Conservation (phyloP, 2,888 invertebrate species). For the Tortrix viridana region DNA sequence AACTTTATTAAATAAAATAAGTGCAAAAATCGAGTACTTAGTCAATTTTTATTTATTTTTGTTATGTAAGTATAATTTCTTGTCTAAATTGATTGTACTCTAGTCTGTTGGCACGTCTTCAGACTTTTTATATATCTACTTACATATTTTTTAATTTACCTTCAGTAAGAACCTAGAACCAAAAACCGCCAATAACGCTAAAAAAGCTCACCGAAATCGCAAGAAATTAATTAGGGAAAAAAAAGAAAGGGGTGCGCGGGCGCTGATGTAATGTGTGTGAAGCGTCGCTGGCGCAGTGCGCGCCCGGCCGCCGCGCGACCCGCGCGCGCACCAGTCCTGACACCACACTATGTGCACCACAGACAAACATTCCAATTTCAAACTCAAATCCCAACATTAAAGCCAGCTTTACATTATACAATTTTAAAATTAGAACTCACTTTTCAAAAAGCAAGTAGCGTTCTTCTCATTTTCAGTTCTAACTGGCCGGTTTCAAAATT, state of each 20-base stretch:
- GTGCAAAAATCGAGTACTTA: too few species aligned
- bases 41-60: too few species aligned
- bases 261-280: conserved; percentile 74
- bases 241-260: conserved; percentile 80
- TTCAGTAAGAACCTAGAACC: conserved; percentile 3
- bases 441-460: neutral
- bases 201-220: conserved; percentile 69
- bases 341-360: conserved; percentile 37
- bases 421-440: too few species aligned
- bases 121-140: too few species aligned
- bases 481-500: conserved; percentile 7
- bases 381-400: neutral
- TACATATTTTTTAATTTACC: neutral
- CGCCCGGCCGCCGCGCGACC: conserved; percentile 69
- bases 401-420: too few species aligned
- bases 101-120: too few species aligned
- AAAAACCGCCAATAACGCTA: conserved; percentile 29
- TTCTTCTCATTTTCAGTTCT: neutral
- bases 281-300: conserved; percentile 66
- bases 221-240: conserved; percentile 80
- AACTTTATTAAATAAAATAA: too few species aligned
- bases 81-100: too few species aligned
- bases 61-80: too few species aligned
- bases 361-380: conserved; percentile 40
- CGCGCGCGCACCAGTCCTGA: conserved; percentile 64